A percentile compares a stretch with the other conserved stretches of the same genome.
These are phyloP conservation scores for Apamea sordens DNA, from an alignment of 2,888 invertebrate genomes.

Conservation along the genomic window DNA sequence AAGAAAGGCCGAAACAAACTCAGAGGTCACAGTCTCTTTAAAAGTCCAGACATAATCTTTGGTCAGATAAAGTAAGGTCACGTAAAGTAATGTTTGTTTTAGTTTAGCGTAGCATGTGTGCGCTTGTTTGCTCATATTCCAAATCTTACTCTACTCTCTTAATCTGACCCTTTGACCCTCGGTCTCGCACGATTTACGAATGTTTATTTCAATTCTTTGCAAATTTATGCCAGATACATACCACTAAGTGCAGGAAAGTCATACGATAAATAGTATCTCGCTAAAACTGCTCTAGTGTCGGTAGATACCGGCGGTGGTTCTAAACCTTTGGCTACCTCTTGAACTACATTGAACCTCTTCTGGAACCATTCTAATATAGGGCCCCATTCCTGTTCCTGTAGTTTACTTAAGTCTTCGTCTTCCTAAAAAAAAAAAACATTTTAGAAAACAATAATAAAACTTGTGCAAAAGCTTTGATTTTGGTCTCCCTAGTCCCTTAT, in stretches of 20 bases:
- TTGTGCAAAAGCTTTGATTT: not conserved
- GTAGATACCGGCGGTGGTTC: slow-evolving; percentile 92
- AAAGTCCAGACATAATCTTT: too few relatives aligned
- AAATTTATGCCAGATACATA: slow-evolving; percentile 77
- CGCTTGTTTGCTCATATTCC: not conserved
- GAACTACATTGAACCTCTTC: slow-evolving; percentile 93
- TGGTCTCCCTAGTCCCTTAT: not conserved
- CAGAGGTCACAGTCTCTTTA: too few relatives aligned
- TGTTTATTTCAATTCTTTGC: slow-evolving; percentile 4
- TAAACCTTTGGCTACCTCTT: slow-evolving; percentile 93
- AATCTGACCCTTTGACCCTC: not conserved
- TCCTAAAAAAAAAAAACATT: slow-evolving; percentile 89
- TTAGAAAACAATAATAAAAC: not conserved
- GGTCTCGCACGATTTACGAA: not conserved
- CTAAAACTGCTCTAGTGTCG: slow-evolving; percentile 92
- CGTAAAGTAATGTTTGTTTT: too few relatives aligned
- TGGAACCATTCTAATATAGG: slow-evolving; percentile 97
- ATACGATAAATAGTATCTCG: slow-evolving; percentile 95
- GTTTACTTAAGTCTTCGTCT: slow-evolving; percentile 93
- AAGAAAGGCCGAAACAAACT: too few relatives aligned
- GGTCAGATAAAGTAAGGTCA: too few relatives aligned
- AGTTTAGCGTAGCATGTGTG: too few relatives aligned
- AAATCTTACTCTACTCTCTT: not conserved
- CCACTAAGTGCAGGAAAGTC: slow-evolving; percentile 95
- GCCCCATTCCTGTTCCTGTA: slow-evolving; percentile 96